Base-by-base conservation (phyloP, 1,140 invertebrate species). In the Dysdera silvatica region DNA sequence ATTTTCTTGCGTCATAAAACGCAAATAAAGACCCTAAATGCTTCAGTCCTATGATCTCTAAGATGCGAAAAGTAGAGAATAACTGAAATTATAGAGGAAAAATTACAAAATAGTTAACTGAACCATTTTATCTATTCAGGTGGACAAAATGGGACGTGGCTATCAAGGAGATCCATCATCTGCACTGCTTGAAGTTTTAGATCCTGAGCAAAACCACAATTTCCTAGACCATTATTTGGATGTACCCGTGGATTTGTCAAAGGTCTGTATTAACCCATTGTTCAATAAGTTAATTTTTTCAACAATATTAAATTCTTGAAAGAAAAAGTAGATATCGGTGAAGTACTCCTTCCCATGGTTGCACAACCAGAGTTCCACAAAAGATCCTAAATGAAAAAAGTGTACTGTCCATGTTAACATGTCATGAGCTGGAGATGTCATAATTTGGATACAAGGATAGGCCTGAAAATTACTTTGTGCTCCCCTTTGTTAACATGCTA, bases 151-250 rank as follows among this genome's bases (percentile, higher is more conserved):
- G 62, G 82, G 82, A 83, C 84, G 72, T 51, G 91, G 92, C 35
- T 91, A 92, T 73, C 91, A 95, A 74, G 96, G 96, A 4, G 96
- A 99, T 80, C 96, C 96, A 18, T 87, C 95, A 10, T 96, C 95
- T 12, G 96, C 96, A 1, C 78, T 99, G 0, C 78, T 99, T 12
- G 96, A 99, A 78, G 81, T 99, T 55, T 77, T 99, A 0, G 96
- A 99, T 79, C 96, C 96, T 0, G 96, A 99, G 78, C 96, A 99
- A 76, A 99, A 99, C 78, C 82, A 85, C 2, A 97, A 98, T 75
- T 99, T 99, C 76, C 78, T 99, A 5, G 96, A 99, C 75, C 95
- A 98, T 78, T 99, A 99, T 75, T 78, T 99, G 24, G 96, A 99
- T 79, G 95, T 99, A 16, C 83, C 93, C 0, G 88, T 99, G 5